Evolutionary conservation across 2,888 invertebrate species (phyloP).

Genomic region (Ophion costatus): DNA sequence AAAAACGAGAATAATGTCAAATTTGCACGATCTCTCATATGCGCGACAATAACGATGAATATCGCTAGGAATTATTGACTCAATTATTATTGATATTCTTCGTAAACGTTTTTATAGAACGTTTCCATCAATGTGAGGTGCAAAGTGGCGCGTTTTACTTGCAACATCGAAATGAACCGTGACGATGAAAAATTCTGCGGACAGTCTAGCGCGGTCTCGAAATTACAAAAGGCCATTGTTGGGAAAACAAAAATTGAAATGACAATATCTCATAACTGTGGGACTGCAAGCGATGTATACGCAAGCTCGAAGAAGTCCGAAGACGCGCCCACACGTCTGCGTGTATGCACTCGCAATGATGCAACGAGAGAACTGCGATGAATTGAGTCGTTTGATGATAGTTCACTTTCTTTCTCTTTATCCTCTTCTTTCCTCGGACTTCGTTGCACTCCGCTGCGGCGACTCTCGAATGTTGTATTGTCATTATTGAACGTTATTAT

Average conservation of each 20-base stretch:
- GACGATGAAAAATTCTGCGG: neutral
- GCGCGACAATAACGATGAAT: too few relatives aligned
- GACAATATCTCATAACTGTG: conserved; percentile 44
- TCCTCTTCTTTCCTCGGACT: neutral
- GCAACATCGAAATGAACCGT: neutral
- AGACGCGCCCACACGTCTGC: conserved; percentile 56
- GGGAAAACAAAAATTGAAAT: conserved; percentile 22
- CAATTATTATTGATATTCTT: too few relatives aligned
- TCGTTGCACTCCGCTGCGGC: neutral
- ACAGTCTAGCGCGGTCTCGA: neutral
- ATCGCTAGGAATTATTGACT: too few relatives aligned
- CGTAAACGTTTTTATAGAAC: too few relatives aligned
- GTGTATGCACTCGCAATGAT: conserved; percentile 41
- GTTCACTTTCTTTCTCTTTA: conserved; percentile 36
- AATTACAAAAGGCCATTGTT: neutral
- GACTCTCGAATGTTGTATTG: neutral
- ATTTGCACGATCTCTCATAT: too few relatives aligned
- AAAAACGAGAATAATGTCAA: too few relatives aligned
- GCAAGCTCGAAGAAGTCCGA: conserved; percentile 37
- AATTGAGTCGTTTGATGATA: conserved; percentile 65
- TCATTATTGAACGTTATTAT: neutral
- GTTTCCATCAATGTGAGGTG: too few relatives aligned
- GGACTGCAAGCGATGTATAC: conserved; percentile 8
- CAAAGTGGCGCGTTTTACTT: neutral
- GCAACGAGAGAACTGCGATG: conserved; percentile 39